Conservation (phyloP, 2,888 invertebrate genomes). For the Neuroscelio doddi region DNA sequence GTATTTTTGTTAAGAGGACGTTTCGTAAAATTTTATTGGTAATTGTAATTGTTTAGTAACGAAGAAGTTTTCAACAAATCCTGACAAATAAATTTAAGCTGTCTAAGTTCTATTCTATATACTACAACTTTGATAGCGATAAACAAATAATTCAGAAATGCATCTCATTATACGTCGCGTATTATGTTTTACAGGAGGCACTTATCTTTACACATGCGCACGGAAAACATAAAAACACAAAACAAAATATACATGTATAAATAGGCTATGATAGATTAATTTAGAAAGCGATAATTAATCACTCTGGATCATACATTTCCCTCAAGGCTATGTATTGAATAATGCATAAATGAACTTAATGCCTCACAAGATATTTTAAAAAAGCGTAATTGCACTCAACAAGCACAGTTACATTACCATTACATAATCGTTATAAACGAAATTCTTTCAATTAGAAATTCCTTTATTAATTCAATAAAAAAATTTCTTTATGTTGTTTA, state of each 20-base stretch:
- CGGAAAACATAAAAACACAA: constrained; percentile 27
- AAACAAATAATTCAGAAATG: constrained; percentile 34
- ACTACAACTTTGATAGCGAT: constrained; percentile 40
- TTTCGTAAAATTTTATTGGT: no score
- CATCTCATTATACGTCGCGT: constrained; percentile 38
- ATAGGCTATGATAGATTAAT: constrained; percentile 71
- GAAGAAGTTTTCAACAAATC: constrained; percentile 31
- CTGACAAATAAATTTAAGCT: background rate
- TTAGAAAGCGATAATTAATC: constrained; percentile 64
- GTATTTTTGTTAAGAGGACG: no score
- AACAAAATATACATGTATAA: constrained; percentile 59
- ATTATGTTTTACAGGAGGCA: constrained; percentile 40
- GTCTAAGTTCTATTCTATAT: constrained; percentile 30
- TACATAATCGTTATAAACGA: no score
- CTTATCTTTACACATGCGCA: constrained; percentile 27
- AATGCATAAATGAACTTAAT: no score
- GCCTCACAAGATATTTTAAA: no score
- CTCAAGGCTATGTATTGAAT: constrained; percentile 50
- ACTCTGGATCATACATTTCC: constrained; percentile 62
- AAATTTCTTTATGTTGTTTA: no score
- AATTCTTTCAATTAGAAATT: no score
- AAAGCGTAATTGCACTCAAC: no score
- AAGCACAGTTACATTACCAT: no score
- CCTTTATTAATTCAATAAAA: no score
- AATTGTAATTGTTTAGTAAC: no score